Base-by-base conservation (phyloP, 2,888 invertebrate species). In the Electrophaes corylata region DNA sequence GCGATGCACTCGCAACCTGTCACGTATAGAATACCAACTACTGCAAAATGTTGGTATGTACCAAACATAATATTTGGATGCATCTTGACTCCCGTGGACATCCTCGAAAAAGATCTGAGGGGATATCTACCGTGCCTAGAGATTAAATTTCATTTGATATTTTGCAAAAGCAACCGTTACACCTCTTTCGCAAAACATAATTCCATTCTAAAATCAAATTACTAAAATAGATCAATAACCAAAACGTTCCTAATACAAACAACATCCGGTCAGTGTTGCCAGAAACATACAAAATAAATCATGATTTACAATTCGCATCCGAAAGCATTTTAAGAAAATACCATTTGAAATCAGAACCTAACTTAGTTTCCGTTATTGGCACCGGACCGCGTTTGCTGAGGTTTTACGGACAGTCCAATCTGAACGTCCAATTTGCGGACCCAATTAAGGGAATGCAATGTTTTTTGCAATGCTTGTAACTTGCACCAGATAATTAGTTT, bases 301-400 rank as follows among this genome's bases (percentile, higher is more conserved):
- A 33, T 43, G 43, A 50, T 51, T 43, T 35, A 33, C 33, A 51
- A 41, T 43, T 51, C 50, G 50, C 33, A 41, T 35, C 41, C 33
- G 23, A 45, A 37, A 23, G 35, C 35, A 37, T 55, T 55, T 55
- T 56, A 50, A 49, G 49, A 50, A 50, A 50, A 49, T 33, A 31
- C 39, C 37, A 31, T 56, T 44, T 44, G 37, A 31, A 44, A 49
- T 55, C 37, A 39, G 37, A 56, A 39, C 49, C 48, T 49, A 37
- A 43, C 49, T 44, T 49, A 45, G 45, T 56, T 49, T 50, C 45
- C 49, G 44, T 31, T 49, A 55, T 56, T 56, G 56, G 56, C 49
- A 49, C 49, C 44, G 39, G 31, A 18, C 44, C 16, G 37, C 49
- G 56, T 40, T 56, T 45, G 37, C 29, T 1, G 40, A 33, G 44